These are phyloP conservation scores for Hyposoter dolosus DNA, from an alignment of 2,888 invertebrate genomes.

Conservation along the genomic window DNA sequence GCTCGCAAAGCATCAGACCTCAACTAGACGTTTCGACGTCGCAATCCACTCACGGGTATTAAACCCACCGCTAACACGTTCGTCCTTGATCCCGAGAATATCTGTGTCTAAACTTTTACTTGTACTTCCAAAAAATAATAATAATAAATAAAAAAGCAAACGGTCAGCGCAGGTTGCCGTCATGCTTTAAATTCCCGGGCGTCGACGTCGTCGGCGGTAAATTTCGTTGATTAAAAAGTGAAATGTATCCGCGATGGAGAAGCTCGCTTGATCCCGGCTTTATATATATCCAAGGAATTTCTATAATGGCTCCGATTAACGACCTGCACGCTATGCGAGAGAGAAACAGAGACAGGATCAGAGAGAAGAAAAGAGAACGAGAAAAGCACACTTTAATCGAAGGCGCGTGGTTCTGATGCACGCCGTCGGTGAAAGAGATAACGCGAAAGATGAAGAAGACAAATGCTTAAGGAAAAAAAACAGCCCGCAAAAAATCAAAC, in stretches of 20 bases:
- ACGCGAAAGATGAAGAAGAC: slow-evolving; percentile 26
- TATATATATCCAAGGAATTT: slow-evolving; percentile 65
- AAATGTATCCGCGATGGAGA: slow-evolving; percentile 63
- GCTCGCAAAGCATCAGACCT: slow-evolving; percentile 71
- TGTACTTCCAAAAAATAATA: slow-evolving; percentile 14
- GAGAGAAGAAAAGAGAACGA: neutral
- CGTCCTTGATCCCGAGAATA: slow-evolving; percentile 41
- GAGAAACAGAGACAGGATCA: neutral
- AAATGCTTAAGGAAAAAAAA: neutral
- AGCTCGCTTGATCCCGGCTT: slow-evolving; percentile 45
- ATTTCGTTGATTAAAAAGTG: slow-evolving; percentile 72
- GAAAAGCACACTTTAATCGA: slow-evolving; percentile 50
- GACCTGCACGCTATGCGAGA: slow-evolving; percentile 48
- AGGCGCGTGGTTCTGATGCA: slow-evolving; percentile 57
- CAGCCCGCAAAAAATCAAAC: neutral
- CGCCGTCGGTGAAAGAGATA: neutral
- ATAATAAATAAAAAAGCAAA: slow-evolving; percentile 32
- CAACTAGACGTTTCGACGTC: slow-evolving; percentile 69
- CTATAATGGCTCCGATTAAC: slow-evolving; percentile 71
- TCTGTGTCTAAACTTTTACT: slow-evolving; percentile 43
- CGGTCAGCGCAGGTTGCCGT: slow-evolving; percentile 36
- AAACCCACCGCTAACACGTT: slow-evolving; percentile 35
- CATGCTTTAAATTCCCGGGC: slow-evolving; percentile 48
- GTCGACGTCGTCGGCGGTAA: slow-evolving; percentile 64
- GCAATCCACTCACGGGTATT: slow-evolving; percentile 66